Base-by-base conservation (phyloP, 2,888 invertebrate species). In the Platypus cylindrus region DNA sequence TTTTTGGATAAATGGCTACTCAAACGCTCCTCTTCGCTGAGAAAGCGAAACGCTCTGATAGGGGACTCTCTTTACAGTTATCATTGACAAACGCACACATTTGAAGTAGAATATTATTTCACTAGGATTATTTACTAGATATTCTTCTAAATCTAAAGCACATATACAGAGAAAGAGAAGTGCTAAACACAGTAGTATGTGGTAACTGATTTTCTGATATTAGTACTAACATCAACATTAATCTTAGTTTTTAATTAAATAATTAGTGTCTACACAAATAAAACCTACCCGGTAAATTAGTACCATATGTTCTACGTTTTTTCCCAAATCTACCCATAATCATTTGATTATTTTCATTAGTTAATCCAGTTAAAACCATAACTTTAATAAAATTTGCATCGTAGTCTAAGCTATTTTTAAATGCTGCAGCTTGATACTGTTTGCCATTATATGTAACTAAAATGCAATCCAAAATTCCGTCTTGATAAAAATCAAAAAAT, bases 361-460 rank as follows among this genome's bases (percentile, higher is more conserved):
- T 73, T 24, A 82, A 62, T 1, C 91, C 90, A 36, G 89, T 87
- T 1, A 90, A 70, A 15, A 93, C 91, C 73, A 89, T 85, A 0
- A 93, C 86, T 67, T 95, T 95, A 2, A 95, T 77, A 54, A 95
- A 95, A 60, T 91, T 93, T 0, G 93, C 87, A 61, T 95, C 94
- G 62, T 89, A 89, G 52, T 89, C 85, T 34, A 90, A 67, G 45
- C 80, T 82, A 58, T 93, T 94, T 55, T 77, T 78, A 51, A 86
- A 84, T 1, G 90, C 87, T 37, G 78, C 73, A 34, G 85, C 75
- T 39, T 66, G 70, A 53, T 74, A 75, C 46, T 50, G 50, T 15
- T 50, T 52, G n/a, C 55, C 55, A 45, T 60, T 53, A 30, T 62
- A 62, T 8, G 59, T 55, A 2, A 62, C 62, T 15, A 91, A 67